Conservation (phyloP, 2,113 vertebrate species). For the Hippocampus zosterae region DNA sequence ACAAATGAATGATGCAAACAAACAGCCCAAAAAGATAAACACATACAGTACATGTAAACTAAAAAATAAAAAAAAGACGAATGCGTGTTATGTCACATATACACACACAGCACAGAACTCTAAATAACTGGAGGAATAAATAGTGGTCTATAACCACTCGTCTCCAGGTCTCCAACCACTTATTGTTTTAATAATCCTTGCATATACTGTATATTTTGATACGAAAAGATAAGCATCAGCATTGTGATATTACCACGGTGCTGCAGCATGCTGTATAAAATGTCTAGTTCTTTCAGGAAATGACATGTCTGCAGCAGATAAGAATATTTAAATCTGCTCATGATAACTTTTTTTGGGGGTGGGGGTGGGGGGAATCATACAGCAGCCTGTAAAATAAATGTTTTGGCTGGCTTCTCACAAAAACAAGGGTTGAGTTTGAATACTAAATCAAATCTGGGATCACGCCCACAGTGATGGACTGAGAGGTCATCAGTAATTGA, state of each 20-base stretch:
- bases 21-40: no score
- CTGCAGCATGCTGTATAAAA: neutral
- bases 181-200: neutral
- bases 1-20: no score
- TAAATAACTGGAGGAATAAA: neutral
- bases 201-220: neutral
- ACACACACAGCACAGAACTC: neutral
- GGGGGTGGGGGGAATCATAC: neutral
- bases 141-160: no score
- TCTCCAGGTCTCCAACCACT: neutral
- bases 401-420: neutral
- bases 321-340: slow-evolving; percentile 23
- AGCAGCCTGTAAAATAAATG: slow-evolving; percentile 28
- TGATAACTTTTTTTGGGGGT: slow-evolving; percentile 6
- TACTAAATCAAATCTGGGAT: no score
- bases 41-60: no score
- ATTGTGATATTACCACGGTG: neutral
- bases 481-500: no score
- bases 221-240: neutral
- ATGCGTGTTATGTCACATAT: no score
- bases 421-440: no score
- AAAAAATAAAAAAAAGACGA: no score
- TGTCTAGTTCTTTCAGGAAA: slow-evolving; percentile 18
- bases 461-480: no score
- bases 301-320: slow-evolving; percentile 14